phyloP scores from a whole-genome alignment of 2,888 invertebrate species.

The Exocentrus adspersus region DNA sequence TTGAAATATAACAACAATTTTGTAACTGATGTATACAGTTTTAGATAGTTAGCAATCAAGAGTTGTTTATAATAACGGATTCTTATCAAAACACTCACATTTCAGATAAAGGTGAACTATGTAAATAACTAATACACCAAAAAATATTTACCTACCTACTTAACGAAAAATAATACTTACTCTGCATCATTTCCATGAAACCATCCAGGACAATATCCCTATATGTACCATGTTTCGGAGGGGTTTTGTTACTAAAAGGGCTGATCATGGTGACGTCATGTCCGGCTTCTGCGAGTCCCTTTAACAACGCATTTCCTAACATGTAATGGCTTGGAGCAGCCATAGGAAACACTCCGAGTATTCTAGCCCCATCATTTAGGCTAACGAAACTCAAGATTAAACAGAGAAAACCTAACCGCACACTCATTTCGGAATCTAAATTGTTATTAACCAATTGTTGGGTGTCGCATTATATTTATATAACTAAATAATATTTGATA shows the following conservation, averaged over 20 bases:
- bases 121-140: too few species aligned
- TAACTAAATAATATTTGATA: too few species aligned
- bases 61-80: too few species aligned
- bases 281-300: constrained; percentile 38
- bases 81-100: too few species aligned
- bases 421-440: neutral
- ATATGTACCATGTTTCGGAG: constrained; percentile 32
- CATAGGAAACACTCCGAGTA: constrained; percentile 37
- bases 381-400: neutral
- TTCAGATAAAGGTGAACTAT: too few species aligned
- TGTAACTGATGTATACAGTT: too few species aligned
- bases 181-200: constrained; percentile 64
- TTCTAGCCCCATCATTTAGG: constrained; percentile 24
- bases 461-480: neutral
- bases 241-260: constrained; percentile 13
- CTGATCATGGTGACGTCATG: constrained; percentile 38
- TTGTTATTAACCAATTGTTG: too few species aligned
- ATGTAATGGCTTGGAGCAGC: constrained; percentile 37
- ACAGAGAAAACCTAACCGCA: neutral
- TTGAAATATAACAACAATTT: too few species aligned
- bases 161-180: constrained; percentile 60
- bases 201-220: constrained; percentile 30
- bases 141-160: too few species aligned
- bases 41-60: too few species aligned
- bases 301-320: constrained; percentile 28